Percentiles rank a stretch among this genome's conserved stretches.
These are phyloP conservation scores for Hydrochoerus hydrochaeris DNA, from an alignment of 2,113 vertebrate species.

Conservation along the genomic window DNA sequence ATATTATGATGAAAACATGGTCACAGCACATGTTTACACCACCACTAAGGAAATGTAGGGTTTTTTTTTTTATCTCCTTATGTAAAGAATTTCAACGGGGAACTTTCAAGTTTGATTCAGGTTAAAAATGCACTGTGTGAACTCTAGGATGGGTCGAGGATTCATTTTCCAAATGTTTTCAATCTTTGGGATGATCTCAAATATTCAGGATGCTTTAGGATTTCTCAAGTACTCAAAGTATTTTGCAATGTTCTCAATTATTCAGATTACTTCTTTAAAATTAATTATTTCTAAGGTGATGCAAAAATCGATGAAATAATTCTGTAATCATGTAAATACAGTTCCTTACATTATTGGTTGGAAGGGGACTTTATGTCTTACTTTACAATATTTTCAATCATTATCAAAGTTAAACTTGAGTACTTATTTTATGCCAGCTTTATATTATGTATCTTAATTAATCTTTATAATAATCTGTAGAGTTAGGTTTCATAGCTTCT, in stretches of 20 bases:
- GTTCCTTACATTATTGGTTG: neutral
- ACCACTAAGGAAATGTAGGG: fast-evolving
- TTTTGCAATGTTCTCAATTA: neutral
- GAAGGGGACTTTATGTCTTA: neutral
- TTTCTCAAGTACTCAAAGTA: neutral
- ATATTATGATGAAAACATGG: neutral
- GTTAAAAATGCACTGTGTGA: neutral
- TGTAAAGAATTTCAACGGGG: neutral
- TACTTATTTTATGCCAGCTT: neutral
- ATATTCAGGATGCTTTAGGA: neutral
- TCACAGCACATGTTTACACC: neutral
- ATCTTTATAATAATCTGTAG: neutral
- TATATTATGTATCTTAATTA: neutral
- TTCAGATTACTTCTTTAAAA: neutral
- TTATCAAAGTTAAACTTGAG: neutral
- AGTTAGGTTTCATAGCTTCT: neutral
- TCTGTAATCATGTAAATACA: neutral
- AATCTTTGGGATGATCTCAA: neutral
- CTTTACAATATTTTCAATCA: neutral
- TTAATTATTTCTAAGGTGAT: neutral
- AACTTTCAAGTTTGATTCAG: neutral
- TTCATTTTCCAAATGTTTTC: neutral
- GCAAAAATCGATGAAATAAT: neutral
- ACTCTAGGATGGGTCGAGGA: neutral
- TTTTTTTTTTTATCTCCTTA: neutral